A percentile compares a stretch with the other conserved stretches of the same genome.
Conservation (phyloP, 1,140 invertebrate genomes). For the Hydropsyche tenuis region DNA sequence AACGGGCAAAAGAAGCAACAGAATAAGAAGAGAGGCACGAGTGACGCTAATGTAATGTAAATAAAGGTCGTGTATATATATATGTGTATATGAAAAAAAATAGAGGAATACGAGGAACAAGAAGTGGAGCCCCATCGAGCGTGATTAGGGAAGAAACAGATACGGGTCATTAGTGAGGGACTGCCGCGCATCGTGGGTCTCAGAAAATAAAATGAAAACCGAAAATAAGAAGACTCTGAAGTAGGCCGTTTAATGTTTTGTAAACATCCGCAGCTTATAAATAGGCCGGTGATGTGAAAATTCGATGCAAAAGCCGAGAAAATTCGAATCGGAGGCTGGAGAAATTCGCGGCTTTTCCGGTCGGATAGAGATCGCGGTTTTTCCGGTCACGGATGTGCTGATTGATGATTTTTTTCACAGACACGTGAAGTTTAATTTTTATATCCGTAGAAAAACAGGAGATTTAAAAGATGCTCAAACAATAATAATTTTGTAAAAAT, state of each 20-base stretch:
- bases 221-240: background rate
- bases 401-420: too few species aligned
- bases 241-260: constrained; percentile 28
- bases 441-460: too few species aligned
- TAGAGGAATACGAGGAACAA: too few species aligned
- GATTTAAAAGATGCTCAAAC: too few species aligned
- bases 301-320: background rate
- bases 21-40: constrained; percentile 1
- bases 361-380: too few species aligned
- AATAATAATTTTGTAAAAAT: too few species aligned
- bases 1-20: constrained; percentile 18
- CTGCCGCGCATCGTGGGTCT: background rate
- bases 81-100: too few species aligned
- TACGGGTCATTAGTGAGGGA: constrained; percentile 44
- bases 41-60: constrained; percentile 48
- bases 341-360: too few species aligned
- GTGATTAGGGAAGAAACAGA: constrained; percentile 32
- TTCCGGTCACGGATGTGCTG: too few species aligned
- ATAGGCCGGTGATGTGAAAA: constrained; percentile 24
- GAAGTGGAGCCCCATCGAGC: constrained; percentile 7
- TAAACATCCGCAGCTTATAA: constrained; percentile 32
- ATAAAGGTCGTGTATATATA: constrained; percentile 36
- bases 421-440: too few species aligned
- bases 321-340: background rate
- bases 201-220: background rate